Evolutionary conservation across 2,888 invertebrate genomes (phyloP).

Genomic region (Drosophila birchii): DNA sequence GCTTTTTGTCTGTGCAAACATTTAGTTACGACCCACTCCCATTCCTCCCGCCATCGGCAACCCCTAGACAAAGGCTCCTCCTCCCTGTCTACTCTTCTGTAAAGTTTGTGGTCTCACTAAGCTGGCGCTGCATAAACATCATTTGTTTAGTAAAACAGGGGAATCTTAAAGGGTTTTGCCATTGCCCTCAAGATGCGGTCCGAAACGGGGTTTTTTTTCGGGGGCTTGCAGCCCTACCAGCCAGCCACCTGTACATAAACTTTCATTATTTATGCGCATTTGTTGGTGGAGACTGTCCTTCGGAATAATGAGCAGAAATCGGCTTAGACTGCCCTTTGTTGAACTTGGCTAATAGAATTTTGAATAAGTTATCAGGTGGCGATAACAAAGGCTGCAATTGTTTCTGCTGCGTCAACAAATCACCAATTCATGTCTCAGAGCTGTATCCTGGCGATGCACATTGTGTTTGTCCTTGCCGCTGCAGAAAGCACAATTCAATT

Average conservation of each 20-base stretch:
- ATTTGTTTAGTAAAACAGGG: conserved; percentile 65
- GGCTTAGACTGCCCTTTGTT: conserved; percentile 23
- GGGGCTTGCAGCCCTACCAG: not conserved
- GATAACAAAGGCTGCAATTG: conserved; percentile 59
- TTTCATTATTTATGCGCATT: conserved; percentile 71
- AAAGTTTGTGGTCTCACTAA: conserved; percentile 70
- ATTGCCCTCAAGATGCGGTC: conserved; percentile 32
- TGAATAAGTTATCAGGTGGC: conserved; percentile 54
- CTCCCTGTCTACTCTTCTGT: too few relatives aligned
- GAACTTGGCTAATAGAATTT: conserved; percentile 56
- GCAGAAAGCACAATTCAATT: conserved; percentile 60
- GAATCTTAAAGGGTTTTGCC: conserved; percentile 45
- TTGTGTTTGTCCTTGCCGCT: conserved; percentile 32
- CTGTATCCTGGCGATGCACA: conserved; percentile 21
- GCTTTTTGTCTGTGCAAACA: conserved; percentile 79
- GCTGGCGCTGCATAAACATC: conserved; percentile 68
- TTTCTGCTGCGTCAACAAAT: conserved; percentile 39
- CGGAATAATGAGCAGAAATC: conserved; percentile 41
- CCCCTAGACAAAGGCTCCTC: conserved; percentile 19
- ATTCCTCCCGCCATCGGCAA: not conserved
- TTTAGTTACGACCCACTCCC: conserved; percentile 29
- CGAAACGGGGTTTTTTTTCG: not conserved
- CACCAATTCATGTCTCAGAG: conserved; percentile 27
- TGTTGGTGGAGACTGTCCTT: conserved; percentile 43
- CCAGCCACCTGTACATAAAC: conserved; percentile 64